Base-by-base conservation (phyloP, 2,113 vertebrate species). In the Zosterops lateralis region DNA sequence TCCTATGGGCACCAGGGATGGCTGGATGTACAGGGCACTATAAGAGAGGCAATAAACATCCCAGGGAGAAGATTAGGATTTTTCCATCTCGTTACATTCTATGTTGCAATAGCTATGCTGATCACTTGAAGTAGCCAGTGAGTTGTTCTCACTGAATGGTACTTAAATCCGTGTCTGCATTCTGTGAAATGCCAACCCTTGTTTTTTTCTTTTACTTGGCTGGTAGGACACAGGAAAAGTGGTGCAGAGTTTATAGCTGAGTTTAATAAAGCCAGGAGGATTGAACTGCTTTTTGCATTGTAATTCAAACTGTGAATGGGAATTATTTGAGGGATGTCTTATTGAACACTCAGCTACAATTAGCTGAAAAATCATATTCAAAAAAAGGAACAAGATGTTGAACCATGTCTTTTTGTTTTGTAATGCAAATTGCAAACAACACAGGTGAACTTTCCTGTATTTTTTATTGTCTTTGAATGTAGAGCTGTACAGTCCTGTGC, bases 41-140 rank as follows among this genome's bases (percentile, higher is more conserved):
- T 84, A 92, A 66, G n/a, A 10, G 48, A 80, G 75, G 62, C 92
- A 79, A 40, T 76, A 93, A 93, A 91, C 72, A 83, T 51, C 51
- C 79, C 77, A 54, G 72, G 51, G 60, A 77, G 94, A 44, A 93
- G 82, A 88, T 47, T 12, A 86, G 34, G 4, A 6, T 88, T 94
- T 89, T 92, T 84, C 73, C 62, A 34, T 73, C 62, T 84, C 42
- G 0, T 93, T 93, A 85, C 22, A 2, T 85, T 89, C 38, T 45
- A 4, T 86, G 96, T 89, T 5, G 51, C 89, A 94, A 95, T n/a
- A 85, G 40, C 62, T 79, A 10, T 4, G 53, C 62, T 83, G 74
- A 32, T 92, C 76, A 93, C 87, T 90, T 68, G 56, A 74, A 86
- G 31, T 73, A 31, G 34, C 82, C 48, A 58, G 62, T 44, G 53